These are phyloP conservation scores for Parasteatoda lunata DNA, from an alignment of 2,888 invertebrate species.

Conservation along the genomic window DNA sequence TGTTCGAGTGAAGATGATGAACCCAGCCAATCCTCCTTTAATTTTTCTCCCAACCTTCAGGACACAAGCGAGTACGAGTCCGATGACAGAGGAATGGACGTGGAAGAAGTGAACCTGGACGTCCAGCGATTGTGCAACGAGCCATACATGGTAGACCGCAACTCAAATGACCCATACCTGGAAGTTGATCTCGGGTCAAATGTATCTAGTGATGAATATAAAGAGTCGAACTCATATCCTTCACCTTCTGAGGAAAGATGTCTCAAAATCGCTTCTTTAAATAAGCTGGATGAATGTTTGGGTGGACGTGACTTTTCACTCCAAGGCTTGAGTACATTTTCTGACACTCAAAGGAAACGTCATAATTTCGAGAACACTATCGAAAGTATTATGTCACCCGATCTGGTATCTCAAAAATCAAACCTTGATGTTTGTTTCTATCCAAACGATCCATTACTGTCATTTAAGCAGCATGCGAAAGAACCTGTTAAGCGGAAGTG, in stretches of 20 bases:
- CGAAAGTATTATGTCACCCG: neutral
- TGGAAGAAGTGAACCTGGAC: neutral
- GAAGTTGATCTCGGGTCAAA: neutral
- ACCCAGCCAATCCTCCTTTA: neutral
- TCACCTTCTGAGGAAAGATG: neutral
- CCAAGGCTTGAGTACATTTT: neutral
- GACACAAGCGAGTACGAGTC: neutral
- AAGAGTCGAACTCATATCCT: neutral
- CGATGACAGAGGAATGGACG: neutral
- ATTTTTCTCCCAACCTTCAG: neutral
- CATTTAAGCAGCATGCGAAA: neutral
- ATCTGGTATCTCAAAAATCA: no score
- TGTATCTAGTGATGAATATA: neutral
- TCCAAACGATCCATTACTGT: neutral
- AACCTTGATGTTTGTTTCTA: neutral
- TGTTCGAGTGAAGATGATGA: neutral
- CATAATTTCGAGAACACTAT: neutral
- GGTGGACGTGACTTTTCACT: neutral
- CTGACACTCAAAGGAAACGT: neutral
- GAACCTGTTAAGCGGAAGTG: neutral
- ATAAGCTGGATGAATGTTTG: neutral
- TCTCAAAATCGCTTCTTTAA: neutral
- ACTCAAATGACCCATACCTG: neutral
- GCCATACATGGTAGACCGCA: no score
- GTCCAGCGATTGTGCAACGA: neutral